Evolutionary conservation across 2,113 vertebrate species (phyloP).

Genomic region (Gambusia holbrooki): DNA sequence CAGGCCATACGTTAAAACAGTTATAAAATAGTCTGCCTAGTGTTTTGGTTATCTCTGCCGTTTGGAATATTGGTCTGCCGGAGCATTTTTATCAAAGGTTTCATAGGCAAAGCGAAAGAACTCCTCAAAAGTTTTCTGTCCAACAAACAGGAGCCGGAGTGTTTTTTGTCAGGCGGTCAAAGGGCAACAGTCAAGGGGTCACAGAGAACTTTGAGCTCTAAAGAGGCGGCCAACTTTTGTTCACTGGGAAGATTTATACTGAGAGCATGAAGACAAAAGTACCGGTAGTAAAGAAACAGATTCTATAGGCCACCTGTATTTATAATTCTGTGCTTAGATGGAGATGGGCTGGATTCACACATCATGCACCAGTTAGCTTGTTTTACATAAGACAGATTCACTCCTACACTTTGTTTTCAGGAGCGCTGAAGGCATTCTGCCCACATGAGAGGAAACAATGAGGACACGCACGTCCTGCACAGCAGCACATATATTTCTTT

Average conservation of each 20-base stretch:
- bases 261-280: constrained; percentile 7
- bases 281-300: neutral
- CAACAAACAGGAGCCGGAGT: neutral
- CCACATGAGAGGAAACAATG: constrained; percentile 7
- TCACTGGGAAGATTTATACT: constrained; percentile 54
- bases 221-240: constrained; percentile 33
- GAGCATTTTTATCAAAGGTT: neutral
- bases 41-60: neutral
- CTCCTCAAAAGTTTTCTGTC: constrained; percentile 20
- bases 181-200: constrained; percentile 48
- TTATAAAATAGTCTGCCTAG: neutral
- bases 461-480: neutral
- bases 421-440: constrained; percentile 32
- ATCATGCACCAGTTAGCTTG: constrained; percentile 48
- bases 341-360: constrained; percentile 34
- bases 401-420: constrained; percentile 50
- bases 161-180: constrained; percentile 14
- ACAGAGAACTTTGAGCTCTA: constrained; percentile 15
- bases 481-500: neutral
- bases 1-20: neutral
- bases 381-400: constrained; percentile 50
- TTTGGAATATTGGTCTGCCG: too few species aligned
- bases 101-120: neutral
- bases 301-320: constrained; percentile 16
- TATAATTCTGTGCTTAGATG: constrained; percentile 15